Percentiles rank a stretch among this genome's conserved stretches.
phyloP scores from a whole-genome alignment of 2,888 invertebrate species.

The Agonopterix arenella region DNA sequence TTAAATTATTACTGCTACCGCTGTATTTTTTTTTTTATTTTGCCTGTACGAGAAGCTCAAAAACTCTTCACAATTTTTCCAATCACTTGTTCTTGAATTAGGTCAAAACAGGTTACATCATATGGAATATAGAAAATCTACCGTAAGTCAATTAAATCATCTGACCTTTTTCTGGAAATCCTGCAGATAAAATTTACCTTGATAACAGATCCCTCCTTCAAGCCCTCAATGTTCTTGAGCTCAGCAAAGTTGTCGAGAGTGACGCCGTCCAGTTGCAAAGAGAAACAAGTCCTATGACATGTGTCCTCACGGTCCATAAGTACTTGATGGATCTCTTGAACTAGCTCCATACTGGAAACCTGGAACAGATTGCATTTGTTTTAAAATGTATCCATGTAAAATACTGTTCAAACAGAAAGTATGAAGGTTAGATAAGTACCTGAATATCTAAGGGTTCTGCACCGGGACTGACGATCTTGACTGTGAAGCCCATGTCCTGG shows the following conservation, averaged over 20 bases:
- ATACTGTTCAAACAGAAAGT: not conserved
- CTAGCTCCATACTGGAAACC: slow-evolving; percentile 98
- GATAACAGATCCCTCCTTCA: slow-evolving; percentile 95
- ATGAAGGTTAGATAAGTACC: slow-evolving; percentile 59
- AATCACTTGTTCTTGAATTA: too few relatives aligned
- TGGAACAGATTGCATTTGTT: slow-evolving; percentile 29
- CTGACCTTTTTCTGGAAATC: too few relatives aligned
- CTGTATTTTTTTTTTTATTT: too few relatives aligned
- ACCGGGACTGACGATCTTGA: slow-evolving; percentile 95
- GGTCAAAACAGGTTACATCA: too few relatives aligned
- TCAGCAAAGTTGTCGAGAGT: slow-evolving; percentile 99
- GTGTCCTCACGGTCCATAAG: slow-evolving; percentile 99
- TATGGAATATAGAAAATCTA: too few relatives aligned
- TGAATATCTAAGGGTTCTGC: slow-evolving; percentile 95
- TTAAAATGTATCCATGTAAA: not conserved
- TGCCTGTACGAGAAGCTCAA: too few relatives aligned
- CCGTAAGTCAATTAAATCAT: too few relatives aligned
- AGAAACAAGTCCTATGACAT: slow-evolving; percentile 98
- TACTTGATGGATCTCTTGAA: slow-evolving; percentile 98
- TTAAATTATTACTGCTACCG: too few relatives aligned
- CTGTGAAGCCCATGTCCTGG: slow-evolving; percentile 94
- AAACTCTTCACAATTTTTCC: too few relatives aligned
- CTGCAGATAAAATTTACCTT: slow-evolving; percentile 73
- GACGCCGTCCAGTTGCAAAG: slow-evolving; percentile 94
- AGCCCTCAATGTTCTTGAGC: slow-evolving; percentile 95